phyloP scores from a whole-genome alignment of 1,140 invertebrate species.

The Drosophila miranda region DNA sequence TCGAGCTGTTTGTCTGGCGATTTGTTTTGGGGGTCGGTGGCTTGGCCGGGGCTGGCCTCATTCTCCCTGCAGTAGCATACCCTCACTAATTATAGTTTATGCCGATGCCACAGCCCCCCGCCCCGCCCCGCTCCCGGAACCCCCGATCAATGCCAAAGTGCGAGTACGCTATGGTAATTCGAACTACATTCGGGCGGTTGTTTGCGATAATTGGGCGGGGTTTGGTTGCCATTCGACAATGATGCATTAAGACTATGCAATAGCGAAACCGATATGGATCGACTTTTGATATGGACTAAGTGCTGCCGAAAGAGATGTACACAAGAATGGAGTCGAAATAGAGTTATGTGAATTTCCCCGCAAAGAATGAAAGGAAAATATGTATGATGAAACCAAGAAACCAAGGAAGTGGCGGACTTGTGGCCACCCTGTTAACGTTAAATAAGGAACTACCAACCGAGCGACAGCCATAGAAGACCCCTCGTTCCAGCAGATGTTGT shows the following conservation, averaged over 20 bases:
- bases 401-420: too few species aligned
- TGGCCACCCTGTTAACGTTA: too few species aligned
- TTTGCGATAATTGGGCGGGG: conserved; percentile 29
- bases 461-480: too few species aligned
- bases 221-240: conserved; percentile 39
- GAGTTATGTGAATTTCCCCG: too few species aligned
- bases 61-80: conserved; percentile 57
- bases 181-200: conserved; percentile 39
- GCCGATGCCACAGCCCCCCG: background rate
- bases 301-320: too few species aligned
- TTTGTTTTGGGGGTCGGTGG: conserved; percentile 32
- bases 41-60: conserved; percentile 11
- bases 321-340: too few species aligned
- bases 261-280: background rate
- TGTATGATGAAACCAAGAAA: too few species aligned
- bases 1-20: conserved; percentile 53
- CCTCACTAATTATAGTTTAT: conserved; percentile 66
- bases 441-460: too few species aligned
- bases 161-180: conserved; percentile 21
- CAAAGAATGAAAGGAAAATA: too few species aligned
- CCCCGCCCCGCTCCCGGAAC: too few species aligned
- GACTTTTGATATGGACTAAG: too few species aligned
- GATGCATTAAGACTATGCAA: conserved; percentile 28
- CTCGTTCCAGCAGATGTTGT: conserved; percentile 24
- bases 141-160: background rate